phyloP scores from a whole-genome alignment of 2,113 vertebrate genomes.

The Trachemys scripta region DNA sequence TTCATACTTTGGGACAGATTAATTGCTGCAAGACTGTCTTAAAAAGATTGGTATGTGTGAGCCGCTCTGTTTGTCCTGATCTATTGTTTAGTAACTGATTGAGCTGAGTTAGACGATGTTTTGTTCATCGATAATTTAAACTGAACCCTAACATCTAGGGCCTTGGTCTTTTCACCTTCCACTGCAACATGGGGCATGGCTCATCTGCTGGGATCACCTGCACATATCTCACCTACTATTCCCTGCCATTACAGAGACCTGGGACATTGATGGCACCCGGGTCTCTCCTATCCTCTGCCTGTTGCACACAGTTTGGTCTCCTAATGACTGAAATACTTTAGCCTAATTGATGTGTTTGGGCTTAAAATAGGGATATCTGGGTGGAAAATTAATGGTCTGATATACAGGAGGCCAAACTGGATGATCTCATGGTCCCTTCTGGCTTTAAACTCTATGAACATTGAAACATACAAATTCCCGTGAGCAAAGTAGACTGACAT shows the following conservation, averaged over 20 bases:
- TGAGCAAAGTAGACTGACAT: not conserved
- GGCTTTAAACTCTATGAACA: not conserved
- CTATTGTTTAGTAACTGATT: not conserved
- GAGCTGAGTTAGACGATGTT: not conserved
- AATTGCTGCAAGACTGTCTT: not conserved
- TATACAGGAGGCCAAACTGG: not conserved
- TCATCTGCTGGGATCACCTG: not conserved
- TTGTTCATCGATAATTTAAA: not conserved
- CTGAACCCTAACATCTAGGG: not conserved
- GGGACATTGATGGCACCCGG: not conserved
- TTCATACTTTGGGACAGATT: not conserved
- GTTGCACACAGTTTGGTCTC: not conserved
- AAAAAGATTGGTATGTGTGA: not conserved
- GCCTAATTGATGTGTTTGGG: not conserved
- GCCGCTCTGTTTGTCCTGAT: not conserved
- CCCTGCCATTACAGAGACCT: not conserved
- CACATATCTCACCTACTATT: not conserved
- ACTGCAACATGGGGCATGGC: not conserved
- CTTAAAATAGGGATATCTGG: not conserved
- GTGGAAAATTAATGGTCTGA: not conserved
- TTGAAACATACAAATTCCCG: not conserved
- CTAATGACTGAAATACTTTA: not conserved
- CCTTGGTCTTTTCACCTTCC: not conserved
- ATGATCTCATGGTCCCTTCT: not conserved
- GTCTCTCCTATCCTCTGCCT: not conserved